Evolutionary conservation across 2,888 invertebrate species (phyloP), one percentile per base, ranked within the genome.

Genomic region (Caradrina kadenii): DNA sequence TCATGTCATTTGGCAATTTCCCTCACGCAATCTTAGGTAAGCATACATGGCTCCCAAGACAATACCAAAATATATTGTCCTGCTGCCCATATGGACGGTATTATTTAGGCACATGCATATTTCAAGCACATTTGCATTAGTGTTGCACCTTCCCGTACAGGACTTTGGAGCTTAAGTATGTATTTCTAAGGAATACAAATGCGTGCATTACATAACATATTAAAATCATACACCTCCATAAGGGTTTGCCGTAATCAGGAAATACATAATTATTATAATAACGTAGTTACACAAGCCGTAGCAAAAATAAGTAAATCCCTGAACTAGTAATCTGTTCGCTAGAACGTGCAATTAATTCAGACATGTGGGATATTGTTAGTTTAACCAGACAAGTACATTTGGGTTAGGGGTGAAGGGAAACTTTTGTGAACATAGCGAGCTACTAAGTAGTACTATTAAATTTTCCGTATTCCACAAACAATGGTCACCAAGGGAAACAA

Each of bases 51-150:
- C n/a, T 63, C 58, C 73, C 58, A 63, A 63, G 53, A 54, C 54
- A 72, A 54, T 26, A 49, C 21, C 13, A 35, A 35, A 19, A 39
- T 19, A n/a, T 54, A n/a, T 13, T 54, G 26, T 54, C 42, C 22
- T 35, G 26, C 48, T 42, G 63, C 17, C 10, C 49, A 49, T 61
- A 64, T 17, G 15, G 21, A 80, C 49, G n/a, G n/a, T 45, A 45
- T 58, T 75, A 39, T 68, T 63, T 49, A 15, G 8, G 10, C 10
- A 22, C 17, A 61, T 75, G 56, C 66, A 74, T 80, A 59, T 50
- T 80, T 8, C 39, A 64, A 39, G 19, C 8, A 35, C 11, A 67
- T 79, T 74, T 53, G 22, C 60, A 60, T 63, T 55, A 22, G 21
- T n/a, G 21, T n/a, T 22, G n/a, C 19, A 53, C 4, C 19, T 50